Evolutionary conservation across 2,113 vertebrate genomes (phyloP).

Genomic region (Clupea harengus): DNA sequence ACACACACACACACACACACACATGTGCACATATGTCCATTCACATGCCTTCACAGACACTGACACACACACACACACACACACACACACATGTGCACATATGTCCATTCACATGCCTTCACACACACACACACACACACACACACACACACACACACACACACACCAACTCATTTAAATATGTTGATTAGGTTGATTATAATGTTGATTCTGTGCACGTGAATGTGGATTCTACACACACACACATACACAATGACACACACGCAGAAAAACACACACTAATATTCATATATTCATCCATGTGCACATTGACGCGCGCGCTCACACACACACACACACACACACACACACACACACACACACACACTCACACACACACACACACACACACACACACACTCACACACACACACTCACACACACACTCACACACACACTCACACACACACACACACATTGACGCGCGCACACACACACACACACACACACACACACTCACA

Average conservation of each 20-base stretch:
- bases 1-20: no score
- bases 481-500: no score
- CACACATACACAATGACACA: neutral
- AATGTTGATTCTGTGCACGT: no score
- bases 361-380: no score
- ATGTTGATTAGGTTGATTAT: no score
- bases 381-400: neutral
- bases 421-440: neutral
- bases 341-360: slow-evolving; percentile 3
- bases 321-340: neutral
- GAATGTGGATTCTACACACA: neutral
- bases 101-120: no score
- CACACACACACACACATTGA: neutral
- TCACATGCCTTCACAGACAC: neutral
- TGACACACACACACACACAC: neutral
- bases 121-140: neutral
- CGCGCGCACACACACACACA: neutral
- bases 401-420: no score
- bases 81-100: no score
- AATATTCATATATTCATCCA: neutral
- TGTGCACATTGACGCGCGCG: no score
- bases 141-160: neutral
- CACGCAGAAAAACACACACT: neutral
- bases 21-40: no score
- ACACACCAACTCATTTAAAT: neutral